phyloP scores from a whole-genome alignment of 1,140 invertebrate genomes.

The Bombus impatiens region DNA sequence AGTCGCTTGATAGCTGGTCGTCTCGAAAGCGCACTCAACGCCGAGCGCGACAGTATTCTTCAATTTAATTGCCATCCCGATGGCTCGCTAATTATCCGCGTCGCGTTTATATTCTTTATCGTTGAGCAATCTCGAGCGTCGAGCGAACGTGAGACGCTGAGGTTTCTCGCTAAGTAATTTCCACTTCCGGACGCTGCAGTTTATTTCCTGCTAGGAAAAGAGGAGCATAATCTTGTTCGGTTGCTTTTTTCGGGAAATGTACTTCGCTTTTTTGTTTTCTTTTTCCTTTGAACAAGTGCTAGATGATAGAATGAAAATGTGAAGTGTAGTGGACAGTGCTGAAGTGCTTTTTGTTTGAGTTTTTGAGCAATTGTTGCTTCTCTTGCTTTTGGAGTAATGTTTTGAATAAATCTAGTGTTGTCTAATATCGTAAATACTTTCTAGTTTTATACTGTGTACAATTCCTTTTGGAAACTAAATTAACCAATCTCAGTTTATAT shows the following conservation, averaged over 20 bases:
- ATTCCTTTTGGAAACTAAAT: not conserved
- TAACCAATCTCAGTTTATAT: not conserved
- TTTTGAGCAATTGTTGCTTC: not conserved
- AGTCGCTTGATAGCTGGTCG: slow-evolving; percentile 20
- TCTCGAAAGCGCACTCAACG: slow-evolving; percentile 26
- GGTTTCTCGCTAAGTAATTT: slow-evolving; percentile 23
- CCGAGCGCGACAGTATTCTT: slow-evolving; percentile 33
- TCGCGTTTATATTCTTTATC: slow-evolving; percentile 27
- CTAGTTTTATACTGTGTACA: too few species aligned
- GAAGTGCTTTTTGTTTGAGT: not conserved
- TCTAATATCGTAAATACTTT: not conserved
- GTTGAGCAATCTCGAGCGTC: not conserved
- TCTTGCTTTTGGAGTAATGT: not conserved
- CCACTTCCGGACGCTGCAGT: not conserved
- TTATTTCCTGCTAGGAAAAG: not conserved
- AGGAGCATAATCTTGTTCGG: not conserved
- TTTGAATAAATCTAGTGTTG: not conserved
- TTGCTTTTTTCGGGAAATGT: not conserved
- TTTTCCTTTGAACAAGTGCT: not conserved
- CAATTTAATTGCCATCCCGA: slow-evolving; percentile 47
- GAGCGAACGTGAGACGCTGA: not conserved
- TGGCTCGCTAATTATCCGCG: slow-evolving; percentile 42
- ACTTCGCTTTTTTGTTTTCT: not conserved
- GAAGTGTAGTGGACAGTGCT: not conserved
- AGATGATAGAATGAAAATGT: not conserved